Percentiles rank a stretch among this genome's conserved stretches.
phyloP scores from a whole-genome alignment of 2,888 invertebrate genomes.

The Neuroscelio doddi region DNA sequence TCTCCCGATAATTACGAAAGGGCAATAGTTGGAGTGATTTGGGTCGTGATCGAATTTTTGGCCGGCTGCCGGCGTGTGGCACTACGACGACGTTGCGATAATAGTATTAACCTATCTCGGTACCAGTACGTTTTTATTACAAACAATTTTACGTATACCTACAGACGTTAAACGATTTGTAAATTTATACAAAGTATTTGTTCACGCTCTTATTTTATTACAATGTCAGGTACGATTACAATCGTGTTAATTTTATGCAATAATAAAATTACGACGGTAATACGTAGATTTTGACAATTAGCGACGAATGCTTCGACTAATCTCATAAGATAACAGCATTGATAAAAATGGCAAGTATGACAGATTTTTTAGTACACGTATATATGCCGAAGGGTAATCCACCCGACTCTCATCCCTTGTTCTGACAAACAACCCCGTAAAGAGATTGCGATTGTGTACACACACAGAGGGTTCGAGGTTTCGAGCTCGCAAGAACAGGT shows the following conservation, averaged over 20 bases:
- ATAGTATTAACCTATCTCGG: slow-evolving; percentile 49
- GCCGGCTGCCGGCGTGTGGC: slow-evolving; percentile 53
- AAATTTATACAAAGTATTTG: too few relatives aligned
- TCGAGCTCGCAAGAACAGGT: slow-evolving; percentile 42
- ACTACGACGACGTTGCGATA: slow-evolving; percentile 53
- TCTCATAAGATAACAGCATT: not conserved
- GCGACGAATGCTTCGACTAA: too few relatives aligned
- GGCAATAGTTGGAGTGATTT: not conserved
- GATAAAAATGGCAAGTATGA: slow-evolving; percentile 13
- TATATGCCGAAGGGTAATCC: slow-evolving; percentile 38
- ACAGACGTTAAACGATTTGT: slow-evolving; percentile 1
- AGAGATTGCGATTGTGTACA: slow-evolving; percentile 55
- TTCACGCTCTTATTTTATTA: too few relatives aligned
- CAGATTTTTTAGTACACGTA: slow-evolving; percentile 7
- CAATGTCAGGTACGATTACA: too few relatives aligned
- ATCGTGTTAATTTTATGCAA: too few relatives aligned
- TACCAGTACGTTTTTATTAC: too few relatives aligned
- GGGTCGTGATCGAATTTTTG: slow-evolving; percentile 3
- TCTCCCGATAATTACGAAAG: slow-evolving; percentile 2
- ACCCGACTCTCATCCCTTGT: slow-evolving; percentile 28
- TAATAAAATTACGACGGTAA: too few relatives aligned
- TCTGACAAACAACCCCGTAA: slow-evolving; percentile 48
- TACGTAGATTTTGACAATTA: too few relatives aligned
- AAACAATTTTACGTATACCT: too few relatives aligned
- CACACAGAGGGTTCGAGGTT: slow-evolving; percentile 40